Percentiles rank a stretch among this genome's conserved stretches.
Conservation (phyloP, 2,888 invertebrate species). For the Xestia sexstrigata region DNA sequence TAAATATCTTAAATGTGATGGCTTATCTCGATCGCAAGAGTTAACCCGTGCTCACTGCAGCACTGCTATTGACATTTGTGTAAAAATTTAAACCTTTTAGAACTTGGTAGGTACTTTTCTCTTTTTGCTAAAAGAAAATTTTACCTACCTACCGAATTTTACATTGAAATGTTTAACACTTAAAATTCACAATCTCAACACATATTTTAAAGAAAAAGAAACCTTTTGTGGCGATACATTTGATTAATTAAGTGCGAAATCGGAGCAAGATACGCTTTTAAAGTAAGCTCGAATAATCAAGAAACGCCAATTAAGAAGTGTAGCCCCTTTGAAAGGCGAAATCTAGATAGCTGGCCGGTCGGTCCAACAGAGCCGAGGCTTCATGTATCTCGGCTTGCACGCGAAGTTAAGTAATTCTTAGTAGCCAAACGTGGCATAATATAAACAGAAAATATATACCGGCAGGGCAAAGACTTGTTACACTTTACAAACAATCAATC, state of each 20-base stretch:
- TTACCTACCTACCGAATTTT: not conserved
- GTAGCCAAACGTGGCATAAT: slow-evolving; percentile 56
- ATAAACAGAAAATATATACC: slow-evolving; percentile 34
- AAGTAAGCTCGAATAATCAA: slow-evolving; percentile 74
- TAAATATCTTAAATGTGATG: slow-evolving; percentile 90
- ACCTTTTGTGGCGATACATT: slow-evolving; percentile 45
- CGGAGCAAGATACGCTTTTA: slow-evolving; percentile 54
- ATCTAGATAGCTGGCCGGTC: slow-evolving; percentile 80
- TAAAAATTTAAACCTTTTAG: slow-evolving; percentile 60
- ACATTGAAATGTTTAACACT: slow-evolving; percentile 22
- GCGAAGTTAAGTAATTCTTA: slow-evolving; percentile 75
- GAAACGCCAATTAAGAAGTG: slow-evolving; percentile 83
- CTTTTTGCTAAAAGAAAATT: slow-evolving; percentile 9
- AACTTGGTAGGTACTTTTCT: slow-evolving; percentile 20
- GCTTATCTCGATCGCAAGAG: slow-evolving; percentile 86
- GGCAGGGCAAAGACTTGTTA: slow-evolving; percentile 18
- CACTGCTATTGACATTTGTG: slow-evolving; percentile 66
- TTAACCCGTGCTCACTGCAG: slow-evolving; percentile 75
- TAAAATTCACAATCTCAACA: slow-evolving; percentile 26
- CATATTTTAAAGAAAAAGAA: slow-evolving; percentile 28
- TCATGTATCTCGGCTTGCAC: slow-evolving; percentile 81
- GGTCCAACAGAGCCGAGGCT: slow-evolving; percentile 66
- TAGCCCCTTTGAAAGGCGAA: slow-evolving; percentile 76
- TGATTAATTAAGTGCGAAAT: slow-evolving; percentile 62
- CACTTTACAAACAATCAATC: slow-evolving; percentile 58